A percentile compares a stretch with the other conserved stretches of the same genome.
Conservation (phyloP, 2,888 invertebrate species). For the Lacanobia oleracea region DNA sequence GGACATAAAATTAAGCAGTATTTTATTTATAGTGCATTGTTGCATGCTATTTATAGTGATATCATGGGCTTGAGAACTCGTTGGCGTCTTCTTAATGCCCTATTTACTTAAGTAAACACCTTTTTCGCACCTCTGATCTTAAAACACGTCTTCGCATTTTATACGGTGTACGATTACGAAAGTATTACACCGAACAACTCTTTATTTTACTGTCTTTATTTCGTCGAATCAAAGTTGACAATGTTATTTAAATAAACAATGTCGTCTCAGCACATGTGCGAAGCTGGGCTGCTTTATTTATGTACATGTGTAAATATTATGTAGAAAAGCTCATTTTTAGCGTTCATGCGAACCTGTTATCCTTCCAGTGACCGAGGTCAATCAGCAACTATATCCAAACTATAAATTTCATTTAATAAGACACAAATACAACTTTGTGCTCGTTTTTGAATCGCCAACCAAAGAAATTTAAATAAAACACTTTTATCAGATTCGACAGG, state of each 20-base stretch:
- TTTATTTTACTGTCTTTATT: conserved; percentile 48
- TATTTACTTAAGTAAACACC: conserved; percentile 55
- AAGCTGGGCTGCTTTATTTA: conserved; percentile 55
- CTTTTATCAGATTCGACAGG: conserved; percentile 91
- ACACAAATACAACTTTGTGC: conserved; percentile 88
- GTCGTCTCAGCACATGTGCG: conserved; percentile 45
- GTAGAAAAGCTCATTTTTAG: conserved; percentile 80
- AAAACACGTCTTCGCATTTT: conserved; percentile 48
- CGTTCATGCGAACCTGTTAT: conserved; percentile 82
- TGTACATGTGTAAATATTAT: conserved; percentile 65
- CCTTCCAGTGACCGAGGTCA: conserved; percentile 88
- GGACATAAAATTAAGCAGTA: conserved; percentile 80
- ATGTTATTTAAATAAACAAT: conserved; percentile 58
- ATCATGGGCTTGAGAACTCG: conserved; percentile 52
- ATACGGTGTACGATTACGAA: conserved; percentile 54
- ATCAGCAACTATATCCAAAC: conserved; percentile 88
- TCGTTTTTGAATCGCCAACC: conserved; percentile 87
- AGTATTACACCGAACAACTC: conserved; percentile 39
- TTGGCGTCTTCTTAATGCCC: conserved; percentile 56
- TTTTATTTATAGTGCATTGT: conserved; percentile 79
- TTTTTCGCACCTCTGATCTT: conserved; percentile 55
- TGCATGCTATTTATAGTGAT: conserved; percentile 68
- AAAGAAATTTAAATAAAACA: conserved; percentile 90
- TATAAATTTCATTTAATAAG: conserved; percentile 91
- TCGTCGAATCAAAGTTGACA: conserved; percentile 56